A percentile compares a stretch with the other conserved stretches of the same genome.
These are phyloP conservation scores for Chondrosia reniformis DNA, from an alignment of 37 sponge, comb jelly and placozoan species.

Conservation along the genomic window DNA sequence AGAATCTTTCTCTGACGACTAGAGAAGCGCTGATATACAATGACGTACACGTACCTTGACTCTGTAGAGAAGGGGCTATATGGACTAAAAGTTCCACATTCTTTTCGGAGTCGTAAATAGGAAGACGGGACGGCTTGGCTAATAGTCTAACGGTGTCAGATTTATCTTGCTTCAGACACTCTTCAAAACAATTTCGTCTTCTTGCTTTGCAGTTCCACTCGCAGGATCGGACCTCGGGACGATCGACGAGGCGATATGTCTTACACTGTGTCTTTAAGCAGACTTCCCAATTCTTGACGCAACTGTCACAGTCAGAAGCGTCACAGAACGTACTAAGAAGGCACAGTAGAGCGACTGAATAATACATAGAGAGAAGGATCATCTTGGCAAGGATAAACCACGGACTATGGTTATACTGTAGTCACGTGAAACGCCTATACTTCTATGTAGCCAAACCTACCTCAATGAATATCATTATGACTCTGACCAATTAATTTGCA, in stretches of 20 bases:
- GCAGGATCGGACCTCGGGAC: not conserved
- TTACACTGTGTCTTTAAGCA: not conserved
- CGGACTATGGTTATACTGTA: too few species aligned
- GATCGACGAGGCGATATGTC: not conserved
- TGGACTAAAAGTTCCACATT: conserved; percentile 9
- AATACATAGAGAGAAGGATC: too few species aligned
- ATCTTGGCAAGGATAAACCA: too few species aligned
- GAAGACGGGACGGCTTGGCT: not conserved
- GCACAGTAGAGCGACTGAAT: too few species aligned
- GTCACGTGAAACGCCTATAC: too few species aligned
- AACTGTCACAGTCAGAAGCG: not conserved
- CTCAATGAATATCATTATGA: too few species aligned
- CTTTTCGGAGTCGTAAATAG: not conserved
- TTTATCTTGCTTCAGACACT: not conserved
- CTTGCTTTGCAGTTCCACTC: conserved; percentile 6
- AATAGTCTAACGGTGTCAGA: not conserved
- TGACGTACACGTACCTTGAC: not conserved
- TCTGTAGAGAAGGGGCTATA: not conserved
- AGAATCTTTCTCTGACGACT: not conserved
- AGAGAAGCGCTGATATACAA: too few species aligned
- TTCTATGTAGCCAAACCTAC: too few species aligned
- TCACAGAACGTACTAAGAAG: too few species aligned
- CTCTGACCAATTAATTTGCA: too few species aligned
- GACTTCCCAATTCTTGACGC: not conserved
- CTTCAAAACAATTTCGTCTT: not conserved